Percentiles rank a stretch among this genome's conserved stretches.
Evolutionary conservation across 2,888 invertebrate species (phyloP).

Genomic region (Beris chalybata): DNA sequence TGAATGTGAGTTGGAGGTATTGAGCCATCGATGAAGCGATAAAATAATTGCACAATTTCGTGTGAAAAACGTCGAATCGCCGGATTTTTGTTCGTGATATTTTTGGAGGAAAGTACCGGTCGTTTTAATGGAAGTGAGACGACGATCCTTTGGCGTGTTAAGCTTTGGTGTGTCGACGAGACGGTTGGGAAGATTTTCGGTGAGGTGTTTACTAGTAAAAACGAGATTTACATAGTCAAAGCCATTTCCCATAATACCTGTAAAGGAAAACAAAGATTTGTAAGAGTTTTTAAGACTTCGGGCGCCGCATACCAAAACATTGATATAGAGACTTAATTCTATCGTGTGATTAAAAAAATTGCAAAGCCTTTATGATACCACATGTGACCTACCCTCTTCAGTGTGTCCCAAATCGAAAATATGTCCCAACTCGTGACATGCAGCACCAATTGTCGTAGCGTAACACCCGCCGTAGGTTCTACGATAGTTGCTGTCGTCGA

Average conservation of each 20-base stretch:
- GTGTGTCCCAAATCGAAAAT: slow-evolving; percentile 94
- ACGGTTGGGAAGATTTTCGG: slow-evolving; percentile 48
- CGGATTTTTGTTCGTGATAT: slow-evolving; percentile 51
- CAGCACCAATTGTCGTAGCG: slow-evolving; percentile 87
- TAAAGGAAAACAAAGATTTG: too few species aligned
- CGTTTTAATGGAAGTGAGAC: slow-evolving; percentile 50
- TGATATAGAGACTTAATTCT: slow-evolving; percentile 48
- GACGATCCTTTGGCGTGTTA: slow-evolving; percentile 32
- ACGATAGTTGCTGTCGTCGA: slow-evolving; percentile 92
- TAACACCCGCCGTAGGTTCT: slow-evolving; percentile 85
- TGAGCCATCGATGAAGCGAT: slow-evolving; percentile 52
- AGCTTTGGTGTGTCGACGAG: slow-evolving; percentile 41
- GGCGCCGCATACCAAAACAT: too few species aligned
- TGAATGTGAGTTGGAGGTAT: slow-evolving; percentile 25
- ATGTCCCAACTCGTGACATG: slow-evolving; percentile 92
- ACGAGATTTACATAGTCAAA: slow-evolving; percentile 82
- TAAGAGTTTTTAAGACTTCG: too few species aligned
- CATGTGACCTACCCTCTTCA: slow-evolving; percentile 59
- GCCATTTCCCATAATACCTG: slow-evolving; percentile 82
- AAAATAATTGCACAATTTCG: slow-evolving; percentile 52
- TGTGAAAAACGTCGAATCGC: slow-evolving; percentile 53
- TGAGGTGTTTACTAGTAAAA: slow-evolving; percentile 67
- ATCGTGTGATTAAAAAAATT: too few species aligned
- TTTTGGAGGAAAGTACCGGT: slow-evolving; percentile 47
- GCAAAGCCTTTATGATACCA: too few species aligned